Conservation (phyloP, 2,113 vertebrate genomes). For the Jaculus jaculus region DNA sequence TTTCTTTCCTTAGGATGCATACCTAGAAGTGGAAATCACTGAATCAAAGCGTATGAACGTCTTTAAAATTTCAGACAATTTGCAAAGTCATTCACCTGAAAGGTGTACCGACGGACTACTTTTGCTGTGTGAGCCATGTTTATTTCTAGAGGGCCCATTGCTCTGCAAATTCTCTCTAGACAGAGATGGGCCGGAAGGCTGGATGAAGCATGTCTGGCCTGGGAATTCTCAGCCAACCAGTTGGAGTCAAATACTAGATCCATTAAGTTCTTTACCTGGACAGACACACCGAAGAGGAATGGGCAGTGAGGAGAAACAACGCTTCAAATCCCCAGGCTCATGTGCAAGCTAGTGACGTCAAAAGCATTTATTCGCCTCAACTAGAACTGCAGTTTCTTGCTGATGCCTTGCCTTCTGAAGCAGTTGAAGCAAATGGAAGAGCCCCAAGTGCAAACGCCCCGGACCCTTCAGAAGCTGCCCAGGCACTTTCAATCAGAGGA, state of each 20-base stretch:
- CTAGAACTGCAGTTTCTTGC: conserved; percentile 11
- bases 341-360: conserved; percentile 8
- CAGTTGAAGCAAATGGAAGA: conserved; percentile 37
- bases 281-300: not conserved
- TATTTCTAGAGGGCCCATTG: conserved; percentile 1
- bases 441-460: not conserved
- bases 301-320: not conserved
- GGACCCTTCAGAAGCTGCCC: not conserved
- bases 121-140: not conserved
- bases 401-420: conserved; percentile 18
- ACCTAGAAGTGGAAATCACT: not conserved
- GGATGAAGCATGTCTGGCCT: not conserved
- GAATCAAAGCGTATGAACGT: not conserved
- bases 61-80: conserved; percentile 1
- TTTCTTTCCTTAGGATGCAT: conserved; percentile 41
- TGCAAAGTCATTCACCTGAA: not conserved
- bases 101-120: not conserved
- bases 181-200: not conserved
- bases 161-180: conserved; percentile 24
- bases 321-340: conserved; percentile 17
- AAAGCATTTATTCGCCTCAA: conserved; percentile 39
- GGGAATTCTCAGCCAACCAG: conserved; percentile 45
- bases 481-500: not conserved
- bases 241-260: conserved; percentile 2
- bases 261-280: conserved; percentile 14